A percentile compares a stretch with the other conserved stretches of the same genome.
phyloP scores from a whole-genome alignment of 2,888 invertebrate genomes.

The Parascotia fuliginaria region DNA sequence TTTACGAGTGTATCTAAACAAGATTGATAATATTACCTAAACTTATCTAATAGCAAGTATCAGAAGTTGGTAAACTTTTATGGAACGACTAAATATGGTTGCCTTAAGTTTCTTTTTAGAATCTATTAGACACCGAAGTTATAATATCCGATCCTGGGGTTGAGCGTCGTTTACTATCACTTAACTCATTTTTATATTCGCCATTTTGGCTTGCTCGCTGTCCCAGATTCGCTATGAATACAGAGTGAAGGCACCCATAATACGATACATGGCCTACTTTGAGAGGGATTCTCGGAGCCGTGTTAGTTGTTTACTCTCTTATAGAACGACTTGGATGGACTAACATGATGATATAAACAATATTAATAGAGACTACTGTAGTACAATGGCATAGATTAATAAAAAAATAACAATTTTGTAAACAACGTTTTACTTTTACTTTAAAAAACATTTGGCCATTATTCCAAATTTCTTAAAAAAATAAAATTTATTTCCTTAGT shows the following conservation, averaged over 20 bases:
- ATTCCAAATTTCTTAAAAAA: too few species aligned
- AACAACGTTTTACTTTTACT: too few species aligned
- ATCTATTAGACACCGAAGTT: constrained; percentile 70
- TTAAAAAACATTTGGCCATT: too few species aligned
- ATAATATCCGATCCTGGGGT: constrained; percentile 61
- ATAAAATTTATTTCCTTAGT: too few species aligned
- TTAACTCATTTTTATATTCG: constrained; percentile 79
- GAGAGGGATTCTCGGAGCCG: constrained; percentile 54
- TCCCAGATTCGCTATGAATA: constrained; percentile 76
- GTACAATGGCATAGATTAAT: too few species aligned
- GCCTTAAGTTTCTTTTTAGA: constrained; percentile 59
- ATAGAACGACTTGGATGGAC: too few species aligned
- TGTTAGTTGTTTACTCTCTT: constrained; percentile 61
- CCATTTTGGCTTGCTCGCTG: constrained; percentile 73
- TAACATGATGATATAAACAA: too few species aligned
- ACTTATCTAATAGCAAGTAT: constrained; percentile 32
- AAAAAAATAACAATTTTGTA: too few species aligned
- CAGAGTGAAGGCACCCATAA: constrained; percentile 65
- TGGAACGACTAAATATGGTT: constrained; percentile 51
- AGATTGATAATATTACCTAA: constrained; percentile 34
- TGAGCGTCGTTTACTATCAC: constrained; percentile 75
- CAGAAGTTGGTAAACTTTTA: constrained; percentile 51
- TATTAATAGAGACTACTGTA: too few species aligned
- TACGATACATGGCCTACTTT: constrained; percentile 73
- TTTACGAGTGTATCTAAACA: constrained; percentile 25